Base-by-base conservation (phyloP, 2,888 invertebrate genomes). In the Drosophila mimetica region DNA sequence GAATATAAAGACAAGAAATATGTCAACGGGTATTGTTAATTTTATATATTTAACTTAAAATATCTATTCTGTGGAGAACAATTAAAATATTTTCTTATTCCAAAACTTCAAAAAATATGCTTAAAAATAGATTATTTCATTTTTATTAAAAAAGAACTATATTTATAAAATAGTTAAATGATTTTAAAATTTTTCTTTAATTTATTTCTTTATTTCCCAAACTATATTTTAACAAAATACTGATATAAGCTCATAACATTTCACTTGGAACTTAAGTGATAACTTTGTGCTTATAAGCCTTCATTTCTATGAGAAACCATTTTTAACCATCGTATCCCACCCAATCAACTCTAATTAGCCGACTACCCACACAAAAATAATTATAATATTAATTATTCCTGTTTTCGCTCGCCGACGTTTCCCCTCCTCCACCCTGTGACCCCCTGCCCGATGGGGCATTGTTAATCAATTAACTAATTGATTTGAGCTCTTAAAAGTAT, bases 401-500 rank as follows among this genome's bases (percentile, higher is more conserved):
- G 28, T 54, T 20, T 25, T 25, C 28, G 53, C n/a, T 20, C 11
- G 13, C 60, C 11, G 39, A 22, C 54, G 41, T 22, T 41, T 9
- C 44, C 44, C 11, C 4, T 4, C 14, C 9, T 1, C 4, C 16
- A 4, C 25, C 14, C 0, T 20, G 22, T 42, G 14, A 47, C 34
- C 64, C 34, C 34, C 13, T 61, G 57, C 60, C 50, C 13, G 51
- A 44, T 51, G 51, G 47, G 55, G 60, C 46, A 72, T 84, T 84
- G 75, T 85, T 83, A 77, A 79, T 89, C 89, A 89, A 89, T 89
- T 89, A 89, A 86, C 86, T 89, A 89, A 89, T 89, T 89, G 89
- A 87, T 87, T 86, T 74, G 71, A 73, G 76, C 86, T 72, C 58
- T 84, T 78, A 78, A 86, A 76, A 78, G 83, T 74, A 70, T 77